Evolutionary conservation across 2,888 invertebrate genomes (phyloP), one percentile per base, ranked within the genome.

Genomic region (Chrysolina oricalcia): DNA sequence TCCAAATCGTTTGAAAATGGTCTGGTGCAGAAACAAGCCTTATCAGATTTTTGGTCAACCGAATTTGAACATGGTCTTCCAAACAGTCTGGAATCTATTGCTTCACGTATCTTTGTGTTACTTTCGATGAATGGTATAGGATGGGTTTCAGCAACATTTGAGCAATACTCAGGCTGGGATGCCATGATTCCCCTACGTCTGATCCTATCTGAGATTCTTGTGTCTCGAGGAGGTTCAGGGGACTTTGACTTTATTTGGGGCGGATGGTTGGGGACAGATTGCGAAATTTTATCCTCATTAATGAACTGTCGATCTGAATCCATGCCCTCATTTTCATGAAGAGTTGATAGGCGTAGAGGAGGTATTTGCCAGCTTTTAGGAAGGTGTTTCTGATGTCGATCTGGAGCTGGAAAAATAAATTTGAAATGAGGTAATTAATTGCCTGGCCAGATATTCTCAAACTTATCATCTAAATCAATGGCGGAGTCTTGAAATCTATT

Each of bases 191-290:
- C 76, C 69, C 88, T 81, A 46, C 70, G 83, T 78, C 82, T 85
- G 68, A 88, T 88, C 73, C 87, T 80, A 73, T 88, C 88, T 0
- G 87, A 87, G 64, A 87, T 87, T 79, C 86, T 78, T 0, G 87
- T 88, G 76, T 88, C 87, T 17, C 74, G 15, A 8, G 82, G 81
- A 70, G 76, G 80, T 63, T 69, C 75, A 11, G n/a, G 23, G 70
- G 76, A 78, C 53, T 67, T 76, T 8, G 21, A 17, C 40, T 64
- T 56, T 9, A 23, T 63, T 46, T 27, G 21, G n/a, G 46, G 43
- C 10, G 50, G 23, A 40, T 19, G 35, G 23, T 48, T 48, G 17
- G 41, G 21, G 4, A n/a, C 27, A 19, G 50, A 67, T 35, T 67
- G 27, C 13, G 5, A 19, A 13, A 13, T 21, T 23, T 56, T 23